Conservation (phyloP, 1,140 invertebrate genomes). For the Choristoneura fumiferana region DNA sequence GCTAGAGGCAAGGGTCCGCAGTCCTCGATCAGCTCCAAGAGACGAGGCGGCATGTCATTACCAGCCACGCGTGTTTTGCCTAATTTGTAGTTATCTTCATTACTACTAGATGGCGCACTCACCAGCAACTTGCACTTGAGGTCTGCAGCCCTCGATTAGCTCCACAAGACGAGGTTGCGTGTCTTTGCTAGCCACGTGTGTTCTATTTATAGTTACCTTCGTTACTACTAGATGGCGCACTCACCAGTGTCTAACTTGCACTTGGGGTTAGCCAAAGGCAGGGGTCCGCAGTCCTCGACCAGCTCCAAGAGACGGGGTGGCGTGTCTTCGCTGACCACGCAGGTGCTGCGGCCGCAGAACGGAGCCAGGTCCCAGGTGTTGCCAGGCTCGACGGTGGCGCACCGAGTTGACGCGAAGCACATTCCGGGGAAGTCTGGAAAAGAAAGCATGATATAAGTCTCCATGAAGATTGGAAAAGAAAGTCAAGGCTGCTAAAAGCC, state of each 20-base stretch:
- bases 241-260: slow-evolving; percentile 88
- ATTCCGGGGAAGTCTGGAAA: slow-evolving; percentile 91
- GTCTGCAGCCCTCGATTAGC: slow-evolving; percentile 93
- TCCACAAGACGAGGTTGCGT: slow-evolving; percentile 86
- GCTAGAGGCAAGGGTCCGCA: slow-evolving; percentile 91
- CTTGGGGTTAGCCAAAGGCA: slow-evolving; percentile 90
- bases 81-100: too few relatives aligned
- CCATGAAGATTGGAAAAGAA: too few relatives aligned
- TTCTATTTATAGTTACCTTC: too few relatives aligned
- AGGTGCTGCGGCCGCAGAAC: slow-evolving; percentile 92
- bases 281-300: slow-evolving; percentile 92
- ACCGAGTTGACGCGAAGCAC: slow-evolving; percentile 93
- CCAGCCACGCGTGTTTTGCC: slow-evolving; percentile 89
- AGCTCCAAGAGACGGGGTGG: slow-evolving; percentile 87
- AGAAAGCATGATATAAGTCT: too few relatives aligned
- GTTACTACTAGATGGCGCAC: too few relatives aligned
- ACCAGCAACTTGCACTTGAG: too few relatives aligned
- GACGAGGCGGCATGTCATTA: slow-evolving; percentile 84
- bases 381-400: slow-evolving; percentile 89
- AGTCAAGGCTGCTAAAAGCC: too few relatives aligned
- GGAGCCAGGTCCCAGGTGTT: slow-evolving; percentile 91
- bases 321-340: slow-evolving; percentile 86
- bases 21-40: slow-evolving; percentile 91
- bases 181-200: slow-evolving; percentile 64
- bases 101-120: too few relatives aligned